Conservation (phyloP, 2,797 vertebrate species). For the Myotis myotis region DNA sequence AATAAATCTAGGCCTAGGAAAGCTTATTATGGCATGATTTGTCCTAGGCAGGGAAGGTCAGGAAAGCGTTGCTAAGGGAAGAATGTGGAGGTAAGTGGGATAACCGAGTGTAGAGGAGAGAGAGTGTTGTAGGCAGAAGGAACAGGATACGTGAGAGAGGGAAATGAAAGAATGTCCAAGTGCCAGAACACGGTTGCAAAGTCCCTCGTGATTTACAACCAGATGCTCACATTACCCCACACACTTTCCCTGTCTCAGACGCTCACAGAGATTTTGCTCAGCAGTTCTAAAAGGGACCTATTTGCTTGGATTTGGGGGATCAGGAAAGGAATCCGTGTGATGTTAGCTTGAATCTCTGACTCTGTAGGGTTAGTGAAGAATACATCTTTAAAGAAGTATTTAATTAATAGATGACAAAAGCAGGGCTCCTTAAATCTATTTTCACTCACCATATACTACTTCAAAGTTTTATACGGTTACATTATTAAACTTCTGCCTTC, state of each 20-base stretch:
- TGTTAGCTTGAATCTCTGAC: neutral
- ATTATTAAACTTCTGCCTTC: neutral
- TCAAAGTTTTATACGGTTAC: neutral
- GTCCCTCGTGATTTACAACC: neutral
- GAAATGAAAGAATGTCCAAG: neutral
- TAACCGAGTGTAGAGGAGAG: neutral
- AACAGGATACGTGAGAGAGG: neutral
- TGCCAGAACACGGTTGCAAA: neutral
- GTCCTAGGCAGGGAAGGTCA: neutral
- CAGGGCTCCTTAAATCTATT: neutral
- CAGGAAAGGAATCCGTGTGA: neutral
- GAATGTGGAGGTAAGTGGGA: neutral
- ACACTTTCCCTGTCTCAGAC: accelerated
- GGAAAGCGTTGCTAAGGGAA: neutral
- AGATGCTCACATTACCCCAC: accelerated
- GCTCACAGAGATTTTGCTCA: neutral
- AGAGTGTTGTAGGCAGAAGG: neutral
- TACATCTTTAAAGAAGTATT: neutral
- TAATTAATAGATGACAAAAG: neutral
- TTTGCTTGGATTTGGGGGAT: neutral
- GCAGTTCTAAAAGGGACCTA: neutral
- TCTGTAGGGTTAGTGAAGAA: neutral
- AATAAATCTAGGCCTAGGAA: neutral
- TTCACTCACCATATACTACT: neutral
- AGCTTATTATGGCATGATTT: neutral